phyloP scores from a whole-genome alignment of 2,113 vertebrate species.

The Dasyornis broadbenti region DNA sequence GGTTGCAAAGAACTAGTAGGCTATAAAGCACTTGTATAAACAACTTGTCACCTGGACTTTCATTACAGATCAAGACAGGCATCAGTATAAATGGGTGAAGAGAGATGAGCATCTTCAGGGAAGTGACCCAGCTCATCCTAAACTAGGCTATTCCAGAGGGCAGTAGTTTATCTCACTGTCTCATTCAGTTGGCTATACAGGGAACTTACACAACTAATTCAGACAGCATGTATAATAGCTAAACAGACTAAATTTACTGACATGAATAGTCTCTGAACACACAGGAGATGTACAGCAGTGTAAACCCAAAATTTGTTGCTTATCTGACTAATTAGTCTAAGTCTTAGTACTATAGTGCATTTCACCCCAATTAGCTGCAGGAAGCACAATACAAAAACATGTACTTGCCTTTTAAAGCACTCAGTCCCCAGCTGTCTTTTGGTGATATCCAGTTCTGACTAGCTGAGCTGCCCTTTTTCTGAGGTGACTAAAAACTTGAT shows the following conservation, averaged over 20 bases:
- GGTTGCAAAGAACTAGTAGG: neutral
- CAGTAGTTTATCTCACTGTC: neutral
- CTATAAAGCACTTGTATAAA: neutral
- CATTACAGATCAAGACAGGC: neutral
- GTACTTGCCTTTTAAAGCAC: slow-evolving; percentile 75
- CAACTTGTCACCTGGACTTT: neutral
- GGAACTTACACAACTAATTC: neutral
- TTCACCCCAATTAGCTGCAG: neutral
- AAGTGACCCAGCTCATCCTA: neutral
- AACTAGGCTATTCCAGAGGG: neutral
- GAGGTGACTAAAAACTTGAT: slow-evolving; percentile 73
- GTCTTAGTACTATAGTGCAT: neutral
- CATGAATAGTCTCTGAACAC: neutral
- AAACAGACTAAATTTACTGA: neutral
- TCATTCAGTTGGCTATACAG: neutral
- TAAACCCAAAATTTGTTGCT: neutral
- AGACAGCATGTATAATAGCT: neutral
- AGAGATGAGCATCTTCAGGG: neutral
- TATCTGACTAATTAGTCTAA: neutral
- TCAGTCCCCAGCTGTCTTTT: slow-evolving; percentile 78
- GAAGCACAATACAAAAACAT: neutral
- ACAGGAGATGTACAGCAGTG: neutral
- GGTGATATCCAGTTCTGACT: slow-evolving; percentile 73
- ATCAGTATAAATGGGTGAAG: neutral
- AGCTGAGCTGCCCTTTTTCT: slow-evolving; percentile 71